A percentile compares a stretch with the other conserved stretches of the same genome.
phyloP scores from a whole-genome alignment of 2,113 vertebrate species.

The Dasypus novemcinctus region DNA sequence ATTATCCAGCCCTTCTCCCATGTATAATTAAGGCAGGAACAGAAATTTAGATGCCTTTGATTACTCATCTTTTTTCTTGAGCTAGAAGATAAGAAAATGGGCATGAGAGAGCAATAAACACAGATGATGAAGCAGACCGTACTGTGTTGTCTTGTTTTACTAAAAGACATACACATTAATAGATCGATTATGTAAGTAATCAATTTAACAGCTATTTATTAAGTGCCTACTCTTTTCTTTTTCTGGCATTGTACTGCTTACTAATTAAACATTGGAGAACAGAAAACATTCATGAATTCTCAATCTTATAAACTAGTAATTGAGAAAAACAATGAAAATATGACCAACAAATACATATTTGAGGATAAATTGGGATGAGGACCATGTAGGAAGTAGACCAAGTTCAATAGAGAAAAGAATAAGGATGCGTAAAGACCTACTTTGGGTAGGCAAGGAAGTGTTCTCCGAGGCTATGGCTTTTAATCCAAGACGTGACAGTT shows the following conservation, averaged over 20 bases:
- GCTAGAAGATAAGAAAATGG: background rate
- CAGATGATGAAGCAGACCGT: background rate
- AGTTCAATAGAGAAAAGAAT: background rate
- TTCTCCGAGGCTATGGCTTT: background rate
- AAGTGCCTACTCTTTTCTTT: background rate
- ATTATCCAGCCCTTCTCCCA: background rate
- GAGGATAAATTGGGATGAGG: background rate
- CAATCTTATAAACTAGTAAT: background rate
- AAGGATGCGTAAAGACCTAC: rapidly evolving
- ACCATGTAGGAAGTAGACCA: background rate
- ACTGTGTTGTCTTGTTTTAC: background rate
- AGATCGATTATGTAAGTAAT: background rate
- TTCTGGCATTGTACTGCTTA: background rate
- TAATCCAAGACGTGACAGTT: background rate
- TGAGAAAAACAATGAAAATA: background rate
- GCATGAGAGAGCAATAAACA: background rate
- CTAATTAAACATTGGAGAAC: background rate
- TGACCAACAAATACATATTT: background rate
- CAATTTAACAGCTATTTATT: constrained; percentile 12
- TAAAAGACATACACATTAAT: background rate
- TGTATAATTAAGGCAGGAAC: background rate
- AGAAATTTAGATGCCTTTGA: background rate
- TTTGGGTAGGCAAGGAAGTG: background rate
- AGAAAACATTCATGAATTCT: background rate
- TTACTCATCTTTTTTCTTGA: background rate